These are phyloP conservation scores for Caranx melampygus DNA, from an alignment of 2,113 vertebrate genomes.

Conservation along the genomic window DNA sequence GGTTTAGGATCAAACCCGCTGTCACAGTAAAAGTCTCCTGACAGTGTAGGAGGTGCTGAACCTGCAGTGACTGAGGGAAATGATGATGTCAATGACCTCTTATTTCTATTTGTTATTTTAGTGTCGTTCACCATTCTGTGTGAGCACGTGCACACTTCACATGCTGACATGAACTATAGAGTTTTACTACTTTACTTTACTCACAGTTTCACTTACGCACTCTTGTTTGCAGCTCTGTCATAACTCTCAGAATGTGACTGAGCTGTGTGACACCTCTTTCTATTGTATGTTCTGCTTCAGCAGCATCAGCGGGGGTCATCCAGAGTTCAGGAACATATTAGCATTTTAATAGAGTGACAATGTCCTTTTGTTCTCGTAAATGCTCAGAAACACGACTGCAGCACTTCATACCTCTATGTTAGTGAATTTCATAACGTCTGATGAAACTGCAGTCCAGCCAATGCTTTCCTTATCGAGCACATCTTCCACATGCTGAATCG, in stretches of 20 bases:
- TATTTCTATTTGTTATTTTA: too few relatives aligned
- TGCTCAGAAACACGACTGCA: neutral
- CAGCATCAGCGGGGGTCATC: slow-evolving; percentile 1
- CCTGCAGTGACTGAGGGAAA: too few relatives aligned
- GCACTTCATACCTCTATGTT: neutral
- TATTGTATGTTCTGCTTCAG: neutral
- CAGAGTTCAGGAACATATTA: slow-evolving; percentile 15
- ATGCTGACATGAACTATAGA: too few relatives aligned
- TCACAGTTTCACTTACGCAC: neutral
- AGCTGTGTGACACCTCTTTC: neutral
- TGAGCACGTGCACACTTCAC: too few relatives aligned
- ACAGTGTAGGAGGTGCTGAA: too few relatives aligned
- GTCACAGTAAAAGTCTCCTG: too few relatives aligned
- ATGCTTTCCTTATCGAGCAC: slow-evolving; percentile 15
- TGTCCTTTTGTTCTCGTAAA: slow-evolving; percentile 7
- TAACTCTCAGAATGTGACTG: neutral
- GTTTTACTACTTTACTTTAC: neutral
- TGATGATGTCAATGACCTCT: too few relatives aligned
- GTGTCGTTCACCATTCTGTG: too few relatives aligned
- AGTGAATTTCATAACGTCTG: neutral
- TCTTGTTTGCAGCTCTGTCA: neutral
- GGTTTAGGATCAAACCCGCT: too few relatives aligned
- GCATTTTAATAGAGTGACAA: slow-evolving; percentile 28
- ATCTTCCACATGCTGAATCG: slow-evolving; percentile 28
- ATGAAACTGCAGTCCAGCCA: neutral